Percentiles rank a stretch among this genome's conserved stretches.
These are phyloP conservation scores for Helogale parvula DNA, from an alignment of 2,113 vertebrate species.

Conservation along the genomic window DNA sequence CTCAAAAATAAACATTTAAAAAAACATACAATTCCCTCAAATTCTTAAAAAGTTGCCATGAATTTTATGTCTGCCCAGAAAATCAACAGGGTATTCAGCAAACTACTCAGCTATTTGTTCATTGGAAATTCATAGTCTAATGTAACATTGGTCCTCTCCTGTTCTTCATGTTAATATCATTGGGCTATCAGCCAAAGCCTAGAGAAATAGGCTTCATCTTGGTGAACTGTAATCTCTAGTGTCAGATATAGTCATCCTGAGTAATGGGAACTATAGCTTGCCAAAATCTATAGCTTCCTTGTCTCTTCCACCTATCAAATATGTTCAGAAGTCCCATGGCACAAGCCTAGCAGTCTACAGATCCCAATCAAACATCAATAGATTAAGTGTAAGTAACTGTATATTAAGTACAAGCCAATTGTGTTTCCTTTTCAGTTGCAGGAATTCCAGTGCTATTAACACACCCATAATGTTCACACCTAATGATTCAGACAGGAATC, in stretches of 20 bases:
- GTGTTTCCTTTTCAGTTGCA: constrained; percentile 82
- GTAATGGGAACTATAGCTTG: constrained; percentile 85
- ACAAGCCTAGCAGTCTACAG: constrained; percentile 82
- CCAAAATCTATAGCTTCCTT: constrained; percentile 85
- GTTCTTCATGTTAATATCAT: constrained; percentile 84
- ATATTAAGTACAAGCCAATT: constrained; percentile 82
- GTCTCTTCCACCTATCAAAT: constrained; percentile 85
- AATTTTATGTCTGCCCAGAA: constrained; percentile 77
- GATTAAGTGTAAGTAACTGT: constrained; percentile 87
- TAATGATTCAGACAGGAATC: constrained; percentile 82
- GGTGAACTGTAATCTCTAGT: constrained; percentile 85
- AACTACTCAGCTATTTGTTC: constrained; percentile 81
- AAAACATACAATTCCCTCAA: constrained; percentile 72
- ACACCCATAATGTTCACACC: constrained; percentile 78
- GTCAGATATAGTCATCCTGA: constrained; percentile 88
- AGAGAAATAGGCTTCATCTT: constrained; percentile 85
- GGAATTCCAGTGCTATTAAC: constrained; percentile 82
- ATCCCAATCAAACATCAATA: constrained; percentile 86
- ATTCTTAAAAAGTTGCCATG: constrained; percentile 79
- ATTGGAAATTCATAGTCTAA: constrained; percentile 79
- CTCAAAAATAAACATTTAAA: background rate
- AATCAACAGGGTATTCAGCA: constrained; percentile 77
- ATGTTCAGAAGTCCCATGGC: constrained; percentile 84
- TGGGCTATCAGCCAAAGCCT: constrained; percentile 84
- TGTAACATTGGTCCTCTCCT: constrained; percentile 81